These are phyloP conservation scores for Rapana venosa DNA, from an alignment of 2,888 invertebrate genomes.

Conservation along the genomic window DNA sequence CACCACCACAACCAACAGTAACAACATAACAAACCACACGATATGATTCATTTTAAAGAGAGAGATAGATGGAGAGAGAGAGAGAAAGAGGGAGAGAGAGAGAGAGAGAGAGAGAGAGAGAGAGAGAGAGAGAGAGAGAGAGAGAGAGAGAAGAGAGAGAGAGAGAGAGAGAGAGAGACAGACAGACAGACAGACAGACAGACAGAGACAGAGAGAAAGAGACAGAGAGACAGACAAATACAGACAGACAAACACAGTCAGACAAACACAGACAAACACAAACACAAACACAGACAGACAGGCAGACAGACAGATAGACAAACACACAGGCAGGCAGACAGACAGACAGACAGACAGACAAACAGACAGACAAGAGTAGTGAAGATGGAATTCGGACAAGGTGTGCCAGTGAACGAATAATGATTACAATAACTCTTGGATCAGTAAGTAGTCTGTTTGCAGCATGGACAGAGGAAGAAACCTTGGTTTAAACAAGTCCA, in stretches of 20 bases:
- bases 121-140: not conserved
- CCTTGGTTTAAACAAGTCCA: too few species aligned
- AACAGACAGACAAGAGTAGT: not conserved
- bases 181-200: not conserved
- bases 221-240: not conserved
- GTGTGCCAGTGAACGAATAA: too few species aligned
- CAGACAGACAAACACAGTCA: not conserved
- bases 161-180: not conserved
- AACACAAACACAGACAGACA: not conserved
- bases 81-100: not conserved
- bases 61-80: not conserved
- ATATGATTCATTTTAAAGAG: too few species aligned
- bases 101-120: not conserved
- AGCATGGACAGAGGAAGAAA: too few species aligned
- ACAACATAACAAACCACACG: too few species aligned
- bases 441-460: too few species aligned
- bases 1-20: too few species aligned
- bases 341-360: not conserved
- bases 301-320: not conserved
- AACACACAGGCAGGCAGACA: not conserved
- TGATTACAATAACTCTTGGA: too few species aligned
- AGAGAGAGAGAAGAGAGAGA: not conserved
- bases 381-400: too few species aligned
- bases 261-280: not conserved
- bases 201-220: not conserved